Evolutionary conservation across 1,140 invertebrate genomes (phyloP), one percentile per base, ranked within the genome.

Genomic region (Lepidostoma basale): DNA sequence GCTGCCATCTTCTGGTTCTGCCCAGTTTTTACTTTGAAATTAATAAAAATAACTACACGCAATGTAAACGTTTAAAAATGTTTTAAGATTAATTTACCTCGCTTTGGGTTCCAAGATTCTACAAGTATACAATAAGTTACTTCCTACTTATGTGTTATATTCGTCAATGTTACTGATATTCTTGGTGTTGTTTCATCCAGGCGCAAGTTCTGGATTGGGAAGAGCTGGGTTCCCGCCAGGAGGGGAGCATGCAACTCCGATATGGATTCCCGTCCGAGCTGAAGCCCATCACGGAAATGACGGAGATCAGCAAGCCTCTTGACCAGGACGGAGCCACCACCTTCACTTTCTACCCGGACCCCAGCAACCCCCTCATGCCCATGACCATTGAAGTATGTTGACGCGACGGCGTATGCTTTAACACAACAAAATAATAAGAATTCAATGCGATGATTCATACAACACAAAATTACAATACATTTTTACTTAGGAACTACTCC

Each of bases 311-410:
- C 14, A 28, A 47, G 39, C 28, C 30, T 9, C 40, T 73, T 2
- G 36, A 62, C 36, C 1, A 10, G 9, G 42, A 69, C 9, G 70
- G 67, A 3, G 10, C 28, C 3, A 20, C 52, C 40, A 56, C 60
- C 18, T 39, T 67, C 42, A 69, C 47, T 12, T 63, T 66, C 58
- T 45, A 62, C 49, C 70, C 70, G 6, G n/a, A 66, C 0, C 42
- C 56, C 4, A 40, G 44, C 3, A 47, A n/a, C 42, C 56, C 54
- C 40, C 63, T 62, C 44, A 62, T 47, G 1, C 40, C 54, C 4
- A 69, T 73, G 58, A 47, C 60, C 33, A 56, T 73, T 18, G 70
- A 73, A 64, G 70, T 73, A 14, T 54, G 14, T 62, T 47, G 3
- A 52, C 36, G 30, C 28, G n/a, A n/a, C n/a, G n/a, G n/a, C n/a